A percentile compares a stretch with the other conserved stretches of the same genome.
Evolutionary conservation across 2,888 invertebrate species (phyloP).

Genomic region (Nemotelus pantherinus): DNA sequence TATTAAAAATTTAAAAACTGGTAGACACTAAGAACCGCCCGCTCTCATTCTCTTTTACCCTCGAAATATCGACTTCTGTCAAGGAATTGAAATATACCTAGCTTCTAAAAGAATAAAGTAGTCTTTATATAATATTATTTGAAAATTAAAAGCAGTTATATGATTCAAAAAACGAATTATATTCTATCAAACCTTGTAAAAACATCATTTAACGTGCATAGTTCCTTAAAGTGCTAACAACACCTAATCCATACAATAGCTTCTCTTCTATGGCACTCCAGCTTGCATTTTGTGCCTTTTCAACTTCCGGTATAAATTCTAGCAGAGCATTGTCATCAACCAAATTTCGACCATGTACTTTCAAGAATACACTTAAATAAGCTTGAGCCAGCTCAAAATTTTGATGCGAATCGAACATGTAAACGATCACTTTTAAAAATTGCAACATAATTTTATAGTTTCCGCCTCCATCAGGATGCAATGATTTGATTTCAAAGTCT

Average conservation of each 20-base stretch:
- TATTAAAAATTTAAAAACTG: too few relatives aligned
- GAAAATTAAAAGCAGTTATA: too few relatives aligned
- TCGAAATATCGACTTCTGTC: too few relatives aligned
- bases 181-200: too few relatives aligned
- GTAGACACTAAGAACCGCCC: too few relatives aligned
- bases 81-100: too few relatives aligned
- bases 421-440: constrained; percentile 79
- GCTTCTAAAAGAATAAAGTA: too few relatives aligned
- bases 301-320: constrained; percentile 68
- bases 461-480: constrained; percentile 79
- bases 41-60: too few relatives aligned
- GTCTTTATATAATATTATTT: too few relatives aligned
- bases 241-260: constrained; percentile 78
- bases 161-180: too few relatives aligned
- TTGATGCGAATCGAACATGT: constrained; percentile 76
- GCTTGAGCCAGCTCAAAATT: constrained; percentile 93
- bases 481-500: constrained; percentile 85
- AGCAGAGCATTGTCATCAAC: constrained; percentile 69
- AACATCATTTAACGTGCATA: constrained; percentile 52
- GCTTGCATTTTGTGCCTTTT: constrained; percentile 68
- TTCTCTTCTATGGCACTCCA: constrained; percentile 77
- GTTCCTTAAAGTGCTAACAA: constrained; percentile 79
- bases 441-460: constrained; percentile 76
- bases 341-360: constrained; percentile 76
- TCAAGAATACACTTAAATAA: constrained; percentile 88